Percentiles rank a stretch among this genome's conserved stretches.
Evolutionary conservation across 2,888 invertebrate genomes (phyloP).

Genomic region (Agonum fuliginosum): DNA sequence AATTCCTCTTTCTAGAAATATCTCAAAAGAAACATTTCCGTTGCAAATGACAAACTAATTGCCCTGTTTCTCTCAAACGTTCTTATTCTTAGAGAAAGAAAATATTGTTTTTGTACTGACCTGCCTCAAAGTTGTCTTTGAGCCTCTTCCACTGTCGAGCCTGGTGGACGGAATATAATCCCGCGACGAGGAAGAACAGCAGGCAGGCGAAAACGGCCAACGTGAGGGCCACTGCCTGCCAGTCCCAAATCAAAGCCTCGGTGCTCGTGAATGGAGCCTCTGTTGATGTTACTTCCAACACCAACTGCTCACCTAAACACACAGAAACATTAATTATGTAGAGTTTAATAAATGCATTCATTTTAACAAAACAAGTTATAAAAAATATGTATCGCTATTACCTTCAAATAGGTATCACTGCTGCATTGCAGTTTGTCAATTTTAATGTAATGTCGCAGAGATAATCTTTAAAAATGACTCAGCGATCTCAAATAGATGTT

Average conservation of each 20-base stretch:
- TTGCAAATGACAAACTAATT: neutral
- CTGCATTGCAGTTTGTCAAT: too few relatives aligned
- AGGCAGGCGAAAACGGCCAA: slow-evolving; percentile 85
- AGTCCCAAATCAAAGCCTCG: slow-evolving; percentile 79
- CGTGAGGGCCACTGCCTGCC: slow-evolving; percentile 83
- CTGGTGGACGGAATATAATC: slow-evolving; percentile 84
- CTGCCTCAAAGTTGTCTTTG: slow-evolving; percentile 85
- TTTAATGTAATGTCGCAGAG: too few relatives aligned
- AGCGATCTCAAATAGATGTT: too few relatives aligned
- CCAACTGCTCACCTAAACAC: slow-evolving; percentile 34
- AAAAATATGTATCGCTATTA: too few relatives aligned
- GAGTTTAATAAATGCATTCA: too few relatives aligned
- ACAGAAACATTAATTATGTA: too few relatives aligned
- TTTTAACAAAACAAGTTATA: too few relatives aligned
- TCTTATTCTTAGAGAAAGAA: neutral
- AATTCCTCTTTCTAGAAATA: neutral
- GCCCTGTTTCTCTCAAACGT: neutral
- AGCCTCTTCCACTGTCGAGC: slow-evolving; percentile 87
- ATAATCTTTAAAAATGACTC: too few relatives aligned
- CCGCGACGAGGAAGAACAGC: slow-evolving; percentile 86
- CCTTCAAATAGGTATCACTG: too few relatives aligned
- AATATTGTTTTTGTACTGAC: slow-evolving; percentile 73
- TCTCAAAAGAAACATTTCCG: neutral
- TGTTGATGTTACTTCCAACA: slow-evolving; percentile 66
- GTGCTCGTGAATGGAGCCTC: slow-evolving; percentile 72